phyloP scores from a whole-genome alignment of 2,888 invertebrate species.

The Eumacrocentrus americanus region DNA sequence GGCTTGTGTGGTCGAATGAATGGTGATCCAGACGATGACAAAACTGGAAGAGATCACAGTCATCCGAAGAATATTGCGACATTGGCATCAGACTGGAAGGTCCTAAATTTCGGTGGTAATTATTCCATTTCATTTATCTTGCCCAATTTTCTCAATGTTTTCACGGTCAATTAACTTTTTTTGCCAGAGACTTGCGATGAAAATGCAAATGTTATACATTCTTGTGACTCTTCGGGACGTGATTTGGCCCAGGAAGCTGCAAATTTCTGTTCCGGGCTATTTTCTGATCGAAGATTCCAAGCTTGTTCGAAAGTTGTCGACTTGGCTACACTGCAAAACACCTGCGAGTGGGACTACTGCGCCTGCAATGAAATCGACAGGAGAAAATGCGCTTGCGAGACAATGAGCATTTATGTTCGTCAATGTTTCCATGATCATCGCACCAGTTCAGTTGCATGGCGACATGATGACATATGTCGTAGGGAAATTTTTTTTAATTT shows the following conservation, averaged over 20 bases:
- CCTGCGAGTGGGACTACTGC: constrained; percentile 85
- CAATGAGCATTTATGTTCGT: constrained; percentile 77
- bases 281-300: constrained; percentile 70
- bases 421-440: constrained; percentile 74
- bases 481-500: constrained; percentile 35
- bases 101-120: constrained; percentile 65
- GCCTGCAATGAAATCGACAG: constrained; percentile 65
- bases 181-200: constrained; percentile 67
- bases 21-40: constrained; percentile 73
- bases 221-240: constrained; percentile 61
- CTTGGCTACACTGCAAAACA: constrained; percentile 69
- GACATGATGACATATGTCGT: constrained; percentile 83
- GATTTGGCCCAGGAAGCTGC: constrained; percentile 63
- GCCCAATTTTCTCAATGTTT: too few species aligned
- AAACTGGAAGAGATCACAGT: constrained; percentile 67
- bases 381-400: constrained; percentile 73
- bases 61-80: constrained; percentile 60
- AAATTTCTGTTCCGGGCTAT: constrained; percentile 69
- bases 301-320: constrained; percentile 73
- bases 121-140: too few species aligned
- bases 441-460: constrained; percentile 73
- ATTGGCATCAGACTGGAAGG: constrained; percentile 69
- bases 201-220: constrained; percentile 63
- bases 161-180: neutral
- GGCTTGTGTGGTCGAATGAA: constrained; percentile 85